Evolutionary conservation across 2,113 vertebrate genomes (phyloP).

Genomic region (Siniperca knerii): DNA sequence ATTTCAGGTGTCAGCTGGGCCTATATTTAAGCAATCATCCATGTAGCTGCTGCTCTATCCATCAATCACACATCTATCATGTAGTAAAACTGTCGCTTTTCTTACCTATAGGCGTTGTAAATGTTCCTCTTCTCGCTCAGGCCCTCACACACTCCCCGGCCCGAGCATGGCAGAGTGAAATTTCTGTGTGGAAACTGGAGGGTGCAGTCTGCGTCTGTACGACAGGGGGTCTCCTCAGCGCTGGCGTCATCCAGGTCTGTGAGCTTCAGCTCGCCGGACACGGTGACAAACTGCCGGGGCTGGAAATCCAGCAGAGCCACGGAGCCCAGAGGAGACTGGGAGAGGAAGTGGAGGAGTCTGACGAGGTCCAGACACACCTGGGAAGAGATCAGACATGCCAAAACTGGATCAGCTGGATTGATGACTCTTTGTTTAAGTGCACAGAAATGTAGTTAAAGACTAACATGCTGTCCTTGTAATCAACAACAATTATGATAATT

Average conservation of each 20-base stretch:
- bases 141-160: constrained; percentile 82
- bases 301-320: constrained; percentile 94
- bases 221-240: constrained; percentile 83
- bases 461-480: not conserved
- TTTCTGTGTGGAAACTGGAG: constrained; percentile 89
- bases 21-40: constrained; percentile 46
- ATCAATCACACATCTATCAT: constrained; percentile 45
- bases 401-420: constrained; percentile 30
- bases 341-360: constrained; percentile 90
- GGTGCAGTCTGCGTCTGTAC: constrained; percentile 84
- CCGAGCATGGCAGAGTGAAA: constrained; percentile 86
- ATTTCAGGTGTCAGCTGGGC: constrained; percentile 48
- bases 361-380: constrained; percentile 93
- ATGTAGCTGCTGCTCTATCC: constrained; percentile 3
- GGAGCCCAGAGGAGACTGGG: constrained; percentile 90
- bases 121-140: constrained; percentile 93
- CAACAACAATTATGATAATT: not conserved
- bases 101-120: constrained; percentile 92
- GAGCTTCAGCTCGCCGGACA: constrained; percentile 91
- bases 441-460: not conserved
- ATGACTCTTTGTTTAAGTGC: not conserved
- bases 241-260: constrained; percentile 93
- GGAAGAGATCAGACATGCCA: constrained; percentile 29
- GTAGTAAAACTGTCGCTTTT: constrained; percentile 45
- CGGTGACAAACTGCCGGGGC: constrained; percentile 92